A percentile compares a stretch with the other conserved stretches of the same genome.
phyloP scores from a whole-genome alignment of 2,113 vertebrate species.

The Pyxicephalus adspersus region DNA sequence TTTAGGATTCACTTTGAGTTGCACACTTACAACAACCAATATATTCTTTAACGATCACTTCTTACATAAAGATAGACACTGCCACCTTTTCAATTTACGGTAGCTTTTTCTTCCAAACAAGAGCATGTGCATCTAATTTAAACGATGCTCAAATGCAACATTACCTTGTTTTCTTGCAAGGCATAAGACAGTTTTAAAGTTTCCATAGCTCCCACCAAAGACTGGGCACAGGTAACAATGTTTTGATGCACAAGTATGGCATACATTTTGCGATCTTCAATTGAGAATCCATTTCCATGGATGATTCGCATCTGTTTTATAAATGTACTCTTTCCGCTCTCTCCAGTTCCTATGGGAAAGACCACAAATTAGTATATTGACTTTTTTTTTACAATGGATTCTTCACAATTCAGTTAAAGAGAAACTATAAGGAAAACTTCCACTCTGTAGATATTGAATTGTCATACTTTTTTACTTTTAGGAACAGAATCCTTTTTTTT shows the following conservation, averaged over 20 bases:
- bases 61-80: no score
- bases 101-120: no score
- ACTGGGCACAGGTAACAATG: slow-evolving; percentile 78
- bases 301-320: slow-evolving; percentile 93
- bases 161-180: slow-evolving; percentile 77
- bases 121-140: not conserved
- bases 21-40: no score
- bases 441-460: no score
- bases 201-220: slow-evolving; percentile 80
- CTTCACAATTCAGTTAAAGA: no score
- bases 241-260: slow-evolving; percentile 84
- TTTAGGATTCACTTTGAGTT: no score
- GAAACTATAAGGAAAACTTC: no score
- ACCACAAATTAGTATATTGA: not conserved
- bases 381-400: no score
- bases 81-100: no score
- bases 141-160: not conserved
- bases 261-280: slow-evolving; percentile 80
- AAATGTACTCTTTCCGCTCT: slow-evolving; percentile 92
- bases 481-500: no score
- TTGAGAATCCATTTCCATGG: slow-evolving; percentile 83
- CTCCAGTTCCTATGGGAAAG: slow-evolving; percentile 77
- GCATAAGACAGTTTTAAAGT: slow-evolving; percentile 76
- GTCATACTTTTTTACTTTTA: no score
- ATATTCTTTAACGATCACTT: no score